Evolutionary conservation across 1,140 invertebrate genomes (phyloP).

Genomic region (Reticulitermes speratus): DNA sequence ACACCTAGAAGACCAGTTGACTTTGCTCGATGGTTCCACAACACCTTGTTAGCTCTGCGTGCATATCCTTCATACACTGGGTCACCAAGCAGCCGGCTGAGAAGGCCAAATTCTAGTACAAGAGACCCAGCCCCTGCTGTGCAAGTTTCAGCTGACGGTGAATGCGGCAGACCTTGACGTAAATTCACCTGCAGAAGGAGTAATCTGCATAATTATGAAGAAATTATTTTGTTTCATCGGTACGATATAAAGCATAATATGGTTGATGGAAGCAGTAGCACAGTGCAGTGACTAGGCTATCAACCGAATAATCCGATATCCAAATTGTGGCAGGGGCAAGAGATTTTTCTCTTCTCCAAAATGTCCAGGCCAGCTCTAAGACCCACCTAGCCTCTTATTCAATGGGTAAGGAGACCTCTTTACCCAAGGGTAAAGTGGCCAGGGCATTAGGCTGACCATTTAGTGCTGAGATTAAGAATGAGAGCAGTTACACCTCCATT

Average conservation of each 20-base stretch:
- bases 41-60: slow-evolving; percentile 53
- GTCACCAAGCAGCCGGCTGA: slow-evolving; percentile 61
- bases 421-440: no score
- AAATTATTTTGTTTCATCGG: slow-evolving; percentile 26
- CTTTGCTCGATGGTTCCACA: slow-evolving; percentile 60
- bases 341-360: no score
- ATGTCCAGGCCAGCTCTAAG: no score
- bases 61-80: slow-evolving; percentile 62
- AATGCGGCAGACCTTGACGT: slow-evolving; percentile 54
- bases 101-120: slow-evolving; percentile 64
- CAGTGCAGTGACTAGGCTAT: no score
- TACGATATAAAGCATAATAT: neutral
- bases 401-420: no score
- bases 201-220: neutral
- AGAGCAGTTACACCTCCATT: no score
- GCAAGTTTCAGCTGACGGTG: slow-evolving; percentile 62
- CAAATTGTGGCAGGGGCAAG: no score
- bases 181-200: slow-evolving; percentile 55
- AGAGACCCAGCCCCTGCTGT: slow-evolving; percentile 66
- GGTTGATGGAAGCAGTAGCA: no score
- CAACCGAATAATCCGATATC: no score
- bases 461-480: no score
- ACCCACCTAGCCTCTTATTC: no score
- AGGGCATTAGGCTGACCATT: no score
- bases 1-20: slow-evolving; percentile 64